A percentile compares a stretch with the other conserved stretches of the same genome.
phyloP scores from a whole-genome alignment of 2,888 invertebrate genomes.

The Brachypterus glaber region DNA sequence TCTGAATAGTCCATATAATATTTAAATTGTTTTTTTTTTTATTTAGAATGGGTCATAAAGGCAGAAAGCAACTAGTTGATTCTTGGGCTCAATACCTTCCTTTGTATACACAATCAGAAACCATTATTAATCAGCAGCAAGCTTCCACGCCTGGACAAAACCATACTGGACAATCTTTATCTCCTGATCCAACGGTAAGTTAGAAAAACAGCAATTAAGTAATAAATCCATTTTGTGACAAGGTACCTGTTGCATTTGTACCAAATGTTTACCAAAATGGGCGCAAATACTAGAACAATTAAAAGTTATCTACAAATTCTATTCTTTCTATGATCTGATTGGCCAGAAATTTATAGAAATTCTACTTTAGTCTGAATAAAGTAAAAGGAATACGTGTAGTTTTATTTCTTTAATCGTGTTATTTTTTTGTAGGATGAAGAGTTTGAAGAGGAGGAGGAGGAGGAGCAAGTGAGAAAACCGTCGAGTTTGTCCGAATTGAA shows the following conservation, averaged over 20 bases:
- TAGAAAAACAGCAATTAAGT: too few relatives aligned
- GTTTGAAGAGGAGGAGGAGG: slow-evolving; percentile 77
- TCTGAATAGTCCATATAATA: slow-evolving; percentile 5
- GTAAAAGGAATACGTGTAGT: too few relatives aligned
- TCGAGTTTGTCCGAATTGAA: slow-evolving; percentile 79
- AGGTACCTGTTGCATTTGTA: too few relatives aligned
- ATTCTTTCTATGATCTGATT: too few relatives aligned
- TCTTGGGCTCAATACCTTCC: slow-evolving; percentile 95
- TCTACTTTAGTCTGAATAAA: too few relatives aligned
- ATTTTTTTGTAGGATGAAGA: slow-evolving; percentile 54
- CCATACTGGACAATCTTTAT: slow-evolving; percentile 25
- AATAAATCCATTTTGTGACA: too few relatives aligned
- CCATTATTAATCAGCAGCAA: slow-evolving; percentile 62
- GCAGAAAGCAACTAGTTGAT: slow-evolving; percentile 86
- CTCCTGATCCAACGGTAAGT: slow-evolving; percentile 27
- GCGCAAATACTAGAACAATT: too few relatives aligned
- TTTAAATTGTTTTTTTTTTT: slow-evolving; percentile 11
- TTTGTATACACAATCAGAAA: slow-evolving; percentile 71
- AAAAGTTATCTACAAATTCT: too few relatives aligned
- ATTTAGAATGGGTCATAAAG: slow-evolving; percentile 75
- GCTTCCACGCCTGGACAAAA: slow-evolving; percentile 43
- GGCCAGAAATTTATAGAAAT: neutral
- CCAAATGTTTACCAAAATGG: too few relatives aligned
- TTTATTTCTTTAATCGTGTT: too few relatives aligned
- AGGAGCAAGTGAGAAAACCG: slow-evolving; percentile 76